Percentiles rank a stretch among this genome's conserved stretches.
Evolutionary conservation across 2,888 invertebrate species (phyloP).

Genomic region (Lochmaea crataegi): DNA sequence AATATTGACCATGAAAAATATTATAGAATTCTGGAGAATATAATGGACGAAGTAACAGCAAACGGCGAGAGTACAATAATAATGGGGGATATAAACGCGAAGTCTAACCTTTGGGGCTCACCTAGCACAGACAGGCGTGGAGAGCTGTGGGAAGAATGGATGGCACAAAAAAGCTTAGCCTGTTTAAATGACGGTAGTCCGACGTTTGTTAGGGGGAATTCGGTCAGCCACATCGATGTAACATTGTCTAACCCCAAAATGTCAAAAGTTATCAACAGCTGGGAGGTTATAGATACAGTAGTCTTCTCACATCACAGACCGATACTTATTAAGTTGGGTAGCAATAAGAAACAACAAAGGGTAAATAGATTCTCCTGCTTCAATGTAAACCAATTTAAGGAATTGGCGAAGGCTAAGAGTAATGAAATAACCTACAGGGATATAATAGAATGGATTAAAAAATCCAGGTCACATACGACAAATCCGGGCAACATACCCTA

Average conservation of each 20-base stretch:
- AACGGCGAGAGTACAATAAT: too few species aligned
- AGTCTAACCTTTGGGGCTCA: background rate
- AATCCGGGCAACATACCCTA: background rate
- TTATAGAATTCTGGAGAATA: too few species aligned
- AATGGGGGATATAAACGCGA: too few species aligned
- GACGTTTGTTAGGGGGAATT: background rate
- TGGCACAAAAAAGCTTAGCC: background rate
- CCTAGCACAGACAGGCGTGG: background rate
- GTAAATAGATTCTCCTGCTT: too few species aligned
- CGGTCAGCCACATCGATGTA: background rate
- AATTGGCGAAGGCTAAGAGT: background rate
- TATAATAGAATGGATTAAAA: background rate
- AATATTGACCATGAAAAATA: too few species aligned
- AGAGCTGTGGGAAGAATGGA: background rate
- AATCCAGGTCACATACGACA: too few species aligned
- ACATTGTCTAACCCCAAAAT: background rate
- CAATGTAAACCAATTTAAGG: constrained; percentile 2
- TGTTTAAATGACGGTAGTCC: background rate
- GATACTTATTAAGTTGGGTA: background rate
- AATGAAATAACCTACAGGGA: background rate
- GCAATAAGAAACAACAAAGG: background rate
- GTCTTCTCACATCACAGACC: background rate
- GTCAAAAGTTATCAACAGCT: background rate
- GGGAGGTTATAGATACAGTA: background rate
- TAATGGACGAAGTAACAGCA: too few species aligned